Conservation (phyloP, 2,888 invertebrate genomes). For the Heliconius ethilla region DNA sequence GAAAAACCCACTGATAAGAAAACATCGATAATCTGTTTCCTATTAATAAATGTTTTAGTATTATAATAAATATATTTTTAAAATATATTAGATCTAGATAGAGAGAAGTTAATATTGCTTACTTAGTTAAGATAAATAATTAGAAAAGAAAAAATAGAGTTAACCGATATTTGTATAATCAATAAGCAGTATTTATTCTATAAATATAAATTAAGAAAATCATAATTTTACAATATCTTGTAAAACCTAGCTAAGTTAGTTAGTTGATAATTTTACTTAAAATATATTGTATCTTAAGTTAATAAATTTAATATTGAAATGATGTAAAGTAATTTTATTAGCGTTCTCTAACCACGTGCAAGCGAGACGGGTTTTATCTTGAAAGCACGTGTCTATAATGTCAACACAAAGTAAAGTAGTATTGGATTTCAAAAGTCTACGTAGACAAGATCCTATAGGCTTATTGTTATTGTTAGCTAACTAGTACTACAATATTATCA, state of each 20-base stretch:
- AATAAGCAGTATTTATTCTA: too few species aligned
- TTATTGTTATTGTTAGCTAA: slow-evolving; percentile 22
- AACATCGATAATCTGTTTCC: too few species aligned
- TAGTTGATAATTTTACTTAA: not conserved
- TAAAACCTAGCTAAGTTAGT: not conserved
- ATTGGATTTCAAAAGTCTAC: slow-evolving; percentile 55
- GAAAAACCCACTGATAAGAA: too few species aligned
- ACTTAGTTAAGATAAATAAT: too few species aligned
- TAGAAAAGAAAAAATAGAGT: too few species aligned
- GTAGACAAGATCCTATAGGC: slow-evolving; percentile 33
- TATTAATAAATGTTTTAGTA: too few species aligned
- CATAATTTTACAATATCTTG: not conserved
- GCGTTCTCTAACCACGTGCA: slow-evolving; percentile 34
- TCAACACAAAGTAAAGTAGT: slow-evolving; percentile 55
- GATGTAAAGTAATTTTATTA: slow-evolving; percentile 37
- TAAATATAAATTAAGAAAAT: too few species aligned
- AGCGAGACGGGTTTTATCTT: slow-evolving; percentile 51
- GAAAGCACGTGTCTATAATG: slow-evolving; percentile 64
- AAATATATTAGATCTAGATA: too few species aligned
- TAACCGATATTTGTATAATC: too few species aligned
- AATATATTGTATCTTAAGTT: not conserved
- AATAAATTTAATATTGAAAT: not conserved
- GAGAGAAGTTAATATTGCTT: too few species aligned
- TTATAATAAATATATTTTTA: too few species aligned
- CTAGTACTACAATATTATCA: not conserved